Evolutionary conservation across 2,113 vertebrate species (phyloP).

Genomic region (Cervus canadensis): DNA sequence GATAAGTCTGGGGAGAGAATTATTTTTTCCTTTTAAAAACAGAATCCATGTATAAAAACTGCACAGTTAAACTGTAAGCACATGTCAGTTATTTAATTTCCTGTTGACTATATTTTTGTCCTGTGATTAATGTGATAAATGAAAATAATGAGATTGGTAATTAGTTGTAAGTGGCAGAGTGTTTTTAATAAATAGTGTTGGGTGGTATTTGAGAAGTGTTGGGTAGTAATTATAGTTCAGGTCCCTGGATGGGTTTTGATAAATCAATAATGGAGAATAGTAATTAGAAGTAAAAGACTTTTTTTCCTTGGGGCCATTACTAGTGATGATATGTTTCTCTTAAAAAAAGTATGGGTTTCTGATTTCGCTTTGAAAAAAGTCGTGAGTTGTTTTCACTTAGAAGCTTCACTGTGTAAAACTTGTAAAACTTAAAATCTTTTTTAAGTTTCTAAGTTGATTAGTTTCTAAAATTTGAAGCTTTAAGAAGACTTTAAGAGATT

Average conservation of each 20-base stretch:
- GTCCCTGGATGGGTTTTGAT: background rate
- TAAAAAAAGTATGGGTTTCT: background rate
- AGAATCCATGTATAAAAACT: constrained; percentile 4
- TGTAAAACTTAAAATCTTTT: background rate
- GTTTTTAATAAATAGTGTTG: constrained; percentile 40
- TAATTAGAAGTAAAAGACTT: constrained; percentile 44
- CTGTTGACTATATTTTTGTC: background rate
- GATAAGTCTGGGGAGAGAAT: background rate
- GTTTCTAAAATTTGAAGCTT: constrained; percentile 19
- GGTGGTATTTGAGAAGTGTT: constrained; percentile 24
- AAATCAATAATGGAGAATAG: constrained; percentile 24
- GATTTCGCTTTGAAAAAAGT: constrained; percentile 26
- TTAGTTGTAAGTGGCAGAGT: background rate
- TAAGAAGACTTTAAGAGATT: background rate
- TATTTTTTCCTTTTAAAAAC: constrained; percentile 11
- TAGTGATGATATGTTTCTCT: background rate
- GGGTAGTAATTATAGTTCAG: background rate
- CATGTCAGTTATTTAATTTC: background rate
- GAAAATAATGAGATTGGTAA: constrained; percentile 14
- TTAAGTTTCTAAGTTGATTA: background rate
- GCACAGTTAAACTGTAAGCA: background rate
- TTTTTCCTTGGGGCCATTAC: constrained; percentile 7
- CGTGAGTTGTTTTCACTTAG: constrained; percentile 4
- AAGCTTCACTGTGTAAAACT: background rate
- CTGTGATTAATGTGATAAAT: background rate